These are phyloP conservation scores for Parapsyche elsis DNA, from an alignment of 1,140 invertebrate genomes.

Conservation along the genomic window DNA sequence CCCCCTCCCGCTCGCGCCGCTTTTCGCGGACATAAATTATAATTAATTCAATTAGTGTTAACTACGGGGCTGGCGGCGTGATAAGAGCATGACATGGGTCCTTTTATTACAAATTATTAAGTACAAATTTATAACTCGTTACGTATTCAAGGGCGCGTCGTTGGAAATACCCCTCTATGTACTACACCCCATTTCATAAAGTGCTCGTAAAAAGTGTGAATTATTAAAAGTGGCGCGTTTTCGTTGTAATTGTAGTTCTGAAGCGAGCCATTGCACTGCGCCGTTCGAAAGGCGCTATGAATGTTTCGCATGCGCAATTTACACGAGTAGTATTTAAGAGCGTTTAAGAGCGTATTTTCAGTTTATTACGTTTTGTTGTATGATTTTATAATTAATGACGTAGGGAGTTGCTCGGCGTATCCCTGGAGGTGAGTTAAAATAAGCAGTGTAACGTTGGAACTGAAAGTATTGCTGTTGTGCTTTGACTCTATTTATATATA, in stretches of 20 bases:
- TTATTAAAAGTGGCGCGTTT: constrained; percentile 21
- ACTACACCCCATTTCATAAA: background rate
- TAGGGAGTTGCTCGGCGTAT: too few species aligned
- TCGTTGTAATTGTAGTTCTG: background rate
- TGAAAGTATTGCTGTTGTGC: too few species aligned
- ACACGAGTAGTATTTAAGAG: too few species aligned
- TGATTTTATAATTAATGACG: too few species aligned
- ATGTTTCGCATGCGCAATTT: too few species aligned
- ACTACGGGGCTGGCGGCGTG: constrained; percentile 34
- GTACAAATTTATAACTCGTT: constrained; percentile 43
- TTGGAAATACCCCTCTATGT: background rate
- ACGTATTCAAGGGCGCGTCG: constrained; percentile 28
- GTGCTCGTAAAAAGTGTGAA: constrained; percentile 40
- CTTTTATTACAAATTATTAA: constrained; percentile 38
- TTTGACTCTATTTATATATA: too few species aligned
- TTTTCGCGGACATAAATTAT: constrained; percentile 42
- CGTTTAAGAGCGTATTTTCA: too few species aligned
- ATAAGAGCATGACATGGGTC: constrained; percentile 43
- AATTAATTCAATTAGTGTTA: constrained; percentile 48
- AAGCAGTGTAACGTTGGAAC: too few species aligned
- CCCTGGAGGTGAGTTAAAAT: too few species aligned
- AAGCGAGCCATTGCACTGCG: too few species aligned
- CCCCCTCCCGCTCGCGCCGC: background rate
- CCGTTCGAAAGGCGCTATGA: too few species aligned
- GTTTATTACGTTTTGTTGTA: too few species aligned